Conservation (phyloP, 2,888 invertebrate species). For the Masnerella sp. region DNA sequence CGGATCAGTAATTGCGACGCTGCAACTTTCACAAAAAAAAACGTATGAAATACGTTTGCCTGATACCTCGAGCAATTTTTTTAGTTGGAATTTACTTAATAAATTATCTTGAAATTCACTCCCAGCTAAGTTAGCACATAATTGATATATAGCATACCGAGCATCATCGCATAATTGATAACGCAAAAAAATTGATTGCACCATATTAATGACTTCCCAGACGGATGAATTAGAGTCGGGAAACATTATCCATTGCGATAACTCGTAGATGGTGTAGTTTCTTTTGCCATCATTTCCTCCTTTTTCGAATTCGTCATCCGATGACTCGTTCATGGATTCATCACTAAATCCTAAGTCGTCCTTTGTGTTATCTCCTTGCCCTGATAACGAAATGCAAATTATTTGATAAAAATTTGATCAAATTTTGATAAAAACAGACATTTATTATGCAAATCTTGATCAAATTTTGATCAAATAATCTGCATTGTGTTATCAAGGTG, state of each 20-base stretch:
- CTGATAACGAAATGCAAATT: no score
- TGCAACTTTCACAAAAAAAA: conserved; percentile 2
- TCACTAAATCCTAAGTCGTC: no score
- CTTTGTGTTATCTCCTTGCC: no score
- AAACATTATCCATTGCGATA: neutral
- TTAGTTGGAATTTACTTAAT: neutral
- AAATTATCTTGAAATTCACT: neutral
- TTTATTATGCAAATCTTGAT: no score
- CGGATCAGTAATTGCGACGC: neutral
- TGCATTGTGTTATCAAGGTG: no score
- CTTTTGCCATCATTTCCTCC: no score
- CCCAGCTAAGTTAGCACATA: neutral
- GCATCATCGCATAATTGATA: neutral
- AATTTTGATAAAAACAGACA: no score
- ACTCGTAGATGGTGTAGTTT: no score
- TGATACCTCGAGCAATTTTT: neutral
- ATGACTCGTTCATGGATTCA: no score
- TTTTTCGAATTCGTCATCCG: no score
- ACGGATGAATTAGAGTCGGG: neutral
- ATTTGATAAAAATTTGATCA: no score
- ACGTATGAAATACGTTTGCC: neutral
- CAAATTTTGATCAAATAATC: no score
- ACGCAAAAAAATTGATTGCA: neutral
- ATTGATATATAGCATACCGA: neutral
- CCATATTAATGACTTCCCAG: conserved; percentile 1